phyloP scores from a whole-genome alignment of 2,797 vertebrate species.

The Channa striata region DNA sequence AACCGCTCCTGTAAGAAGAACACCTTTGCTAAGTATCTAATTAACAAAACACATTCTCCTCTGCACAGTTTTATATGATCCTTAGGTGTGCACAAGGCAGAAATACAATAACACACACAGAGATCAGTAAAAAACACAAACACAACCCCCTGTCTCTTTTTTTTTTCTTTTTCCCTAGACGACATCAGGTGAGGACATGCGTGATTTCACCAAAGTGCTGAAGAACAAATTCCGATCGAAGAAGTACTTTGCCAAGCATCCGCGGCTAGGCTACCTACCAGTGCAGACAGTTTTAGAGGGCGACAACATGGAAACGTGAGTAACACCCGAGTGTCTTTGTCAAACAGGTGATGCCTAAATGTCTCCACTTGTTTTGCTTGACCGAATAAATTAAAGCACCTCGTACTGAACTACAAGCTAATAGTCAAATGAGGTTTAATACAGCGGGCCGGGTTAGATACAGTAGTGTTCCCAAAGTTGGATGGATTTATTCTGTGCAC shows the following conservation, averaged over 20 bases:
- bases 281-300: conserved; percentile 97
- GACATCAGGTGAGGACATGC: conserved; percentile 97
- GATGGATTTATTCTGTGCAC: no score
- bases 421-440: no score
- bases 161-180: conserved; percentile 81
- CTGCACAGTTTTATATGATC: conserved; percentile 30
- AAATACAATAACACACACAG: conserved; percentile 1
- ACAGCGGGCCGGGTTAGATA: no score
- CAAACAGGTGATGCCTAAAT: not conserved
- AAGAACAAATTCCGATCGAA: conserved; percentile 99
- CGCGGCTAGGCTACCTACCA: conserved; percentile 94
- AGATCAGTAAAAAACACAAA: not conserved
- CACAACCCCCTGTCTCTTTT: not conserved
- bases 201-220: conserved; percentile 98
- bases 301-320: conserved; percentile 98
- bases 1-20: conserved; percentile 46
- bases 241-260: conserved; percentile 98
- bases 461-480: no score
- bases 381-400: not conserved
- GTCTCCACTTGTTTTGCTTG: not conserved
- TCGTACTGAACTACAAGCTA: no score
- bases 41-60: conserved; percentile 59
- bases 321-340: conserved; percentile 21
- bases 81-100: conserved; percentile 19
- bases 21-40: conserved; percentile 67